Base-by-base conservation (phyloP, 2,888 invertebrate genomes). In the Oscheius onirici region DNA sequence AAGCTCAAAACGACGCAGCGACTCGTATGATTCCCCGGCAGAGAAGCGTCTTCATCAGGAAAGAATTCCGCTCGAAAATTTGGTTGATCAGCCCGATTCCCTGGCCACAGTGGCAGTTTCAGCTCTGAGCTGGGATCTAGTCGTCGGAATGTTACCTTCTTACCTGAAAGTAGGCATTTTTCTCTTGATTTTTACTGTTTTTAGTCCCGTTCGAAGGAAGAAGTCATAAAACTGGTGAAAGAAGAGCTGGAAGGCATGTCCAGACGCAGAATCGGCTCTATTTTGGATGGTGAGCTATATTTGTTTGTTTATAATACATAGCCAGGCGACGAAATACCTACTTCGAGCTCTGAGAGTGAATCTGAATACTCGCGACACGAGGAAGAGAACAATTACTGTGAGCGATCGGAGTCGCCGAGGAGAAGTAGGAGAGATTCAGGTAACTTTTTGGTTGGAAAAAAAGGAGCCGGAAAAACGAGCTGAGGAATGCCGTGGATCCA, bases 201-300 rank as follows among this genome's bases (percentile, higher is more conserved):
- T 41, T 11, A 58, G 63, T 49, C 24, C n/a, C 46, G 49, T 26
- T 17, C 63, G 10, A 63, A 63, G 46, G 46, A 49, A 49, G 49
- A 49, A 28, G 28, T 63, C 2, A 63, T 63, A 13, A 63, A 46
- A 28, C n/a, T 63, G 26, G 28, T 63, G 3, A 24, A n/a, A 2
- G 49, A 63, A 15, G 63, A 63, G 46, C 26, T 63, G 15, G 63
- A 63, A 20, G 63, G 63, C 15, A 49, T 46, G 63, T 49, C 49
- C n/a, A 13, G 26, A 15, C 46, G 49, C 17, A 46, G 63, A 26
- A 49, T 63, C 8, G 46, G 17, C n/a, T 44, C 63, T 15, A 28
- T 63, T 26, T 34, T 63, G 10, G 63, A 63, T 2, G 63, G 63
- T 63, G n/a, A 13, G 6, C 8, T 57, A 2, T 13, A n/a, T 15